Evolutionary conservation across 2,113 vertebrate species (phyloP).

Genomic region (Anas platyrhynchos): DNA sequence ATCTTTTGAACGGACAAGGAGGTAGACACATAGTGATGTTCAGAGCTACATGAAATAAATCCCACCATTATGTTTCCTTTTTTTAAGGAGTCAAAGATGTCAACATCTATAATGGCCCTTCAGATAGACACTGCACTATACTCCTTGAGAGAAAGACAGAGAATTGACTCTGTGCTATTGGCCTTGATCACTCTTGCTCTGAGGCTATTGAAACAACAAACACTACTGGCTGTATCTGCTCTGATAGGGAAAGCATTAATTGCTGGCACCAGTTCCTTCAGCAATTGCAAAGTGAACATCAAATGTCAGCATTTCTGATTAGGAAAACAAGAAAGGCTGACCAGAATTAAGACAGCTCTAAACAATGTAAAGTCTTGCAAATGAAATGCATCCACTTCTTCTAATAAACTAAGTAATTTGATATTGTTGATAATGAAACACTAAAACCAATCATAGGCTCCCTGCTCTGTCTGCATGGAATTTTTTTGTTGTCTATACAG

Average conservation of each 20-base stretch:
- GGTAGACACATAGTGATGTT: background rate
- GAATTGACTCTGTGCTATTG: conserved; percentile 37
- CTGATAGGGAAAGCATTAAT: conserved; percentile 45
- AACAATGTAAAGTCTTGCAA: background rate
- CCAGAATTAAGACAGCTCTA: background rate
- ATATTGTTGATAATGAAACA: background rate
- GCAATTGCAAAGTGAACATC: background rate
- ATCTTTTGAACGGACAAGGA: background rate
- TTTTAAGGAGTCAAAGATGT: background rate
- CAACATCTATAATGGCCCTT: background rate
- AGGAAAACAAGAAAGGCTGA: background rate
- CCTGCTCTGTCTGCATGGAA: background rate
- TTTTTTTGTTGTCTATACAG: conserved; percentile 17
- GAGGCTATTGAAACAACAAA: conserved; percentile 41
- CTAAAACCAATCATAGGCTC: background rate
- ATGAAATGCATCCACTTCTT: background rate
- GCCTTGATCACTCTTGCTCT: conserved; percentile 46
- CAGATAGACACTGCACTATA: background rate
- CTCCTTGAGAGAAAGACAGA: background rate
- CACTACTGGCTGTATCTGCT: conserved; percentile 34
- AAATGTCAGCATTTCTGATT: conserved; percentile 31
- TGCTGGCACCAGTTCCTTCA: conserved; percentile 28
- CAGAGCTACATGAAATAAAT: background rate
- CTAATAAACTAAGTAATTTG: background rate
- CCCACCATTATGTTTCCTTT: rapidly evolving